Percentiles rank a stretch among this genome's conserved stretches.
Evolutionary conservation across 2,888 invertebrate genomes (phyloP).

Genomic region (Tachina lurida): DNA sequence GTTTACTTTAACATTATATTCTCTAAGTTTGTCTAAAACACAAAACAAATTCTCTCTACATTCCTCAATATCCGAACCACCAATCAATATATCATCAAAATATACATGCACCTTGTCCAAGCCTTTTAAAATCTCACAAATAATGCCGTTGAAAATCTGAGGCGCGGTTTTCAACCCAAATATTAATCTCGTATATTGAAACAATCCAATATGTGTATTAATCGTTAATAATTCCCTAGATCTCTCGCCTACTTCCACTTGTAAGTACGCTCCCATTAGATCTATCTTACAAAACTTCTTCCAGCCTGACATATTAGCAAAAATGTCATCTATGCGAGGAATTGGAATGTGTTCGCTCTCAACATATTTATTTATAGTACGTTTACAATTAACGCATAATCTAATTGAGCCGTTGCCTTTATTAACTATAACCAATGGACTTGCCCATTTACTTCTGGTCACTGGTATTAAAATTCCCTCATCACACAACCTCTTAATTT

Average conservation of each 20-base stretch:
- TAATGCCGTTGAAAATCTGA: conserved; percentile 6
- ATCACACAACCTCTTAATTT: too few species aligned
- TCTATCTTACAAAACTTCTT: conserved; percentile 53
- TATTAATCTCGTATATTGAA: conserved; percentile 47
- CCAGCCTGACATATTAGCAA: conserved; percentile 45
- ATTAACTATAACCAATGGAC: too few species aligned
- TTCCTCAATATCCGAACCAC: conserved; percentile 31
- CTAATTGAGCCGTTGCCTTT: too few species aligned
- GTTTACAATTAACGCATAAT: too few species aligned
- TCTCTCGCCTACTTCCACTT: neutral
- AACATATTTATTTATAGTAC: too few species aligned
- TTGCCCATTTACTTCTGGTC: too few species aligned
- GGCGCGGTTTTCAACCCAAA: neutral
- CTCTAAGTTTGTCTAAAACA: conserved; percentile 41
- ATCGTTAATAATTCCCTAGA: conserved; percentile 37
- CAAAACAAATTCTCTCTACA: conserved; percentile 72
- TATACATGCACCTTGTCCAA: conserved; percentile 45
- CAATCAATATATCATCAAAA: conserved; percentile 49
- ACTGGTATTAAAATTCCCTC: too few species aligned
- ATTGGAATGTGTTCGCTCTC: too few species aligned
- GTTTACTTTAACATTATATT: conserved; percentile 34
- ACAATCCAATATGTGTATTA: conserved; percentile 57
- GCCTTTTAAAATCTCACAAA: conserved; percentile 15
- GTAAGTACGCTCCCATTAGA: conserved; percentile 20
- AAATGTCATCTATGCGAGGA: too few species aligned